These are phyloP conservation scores for Sarcophilus harrisii DNA, from an alignment of 2,797 vertebrate species.

Conservation along the genomic window DNA sequence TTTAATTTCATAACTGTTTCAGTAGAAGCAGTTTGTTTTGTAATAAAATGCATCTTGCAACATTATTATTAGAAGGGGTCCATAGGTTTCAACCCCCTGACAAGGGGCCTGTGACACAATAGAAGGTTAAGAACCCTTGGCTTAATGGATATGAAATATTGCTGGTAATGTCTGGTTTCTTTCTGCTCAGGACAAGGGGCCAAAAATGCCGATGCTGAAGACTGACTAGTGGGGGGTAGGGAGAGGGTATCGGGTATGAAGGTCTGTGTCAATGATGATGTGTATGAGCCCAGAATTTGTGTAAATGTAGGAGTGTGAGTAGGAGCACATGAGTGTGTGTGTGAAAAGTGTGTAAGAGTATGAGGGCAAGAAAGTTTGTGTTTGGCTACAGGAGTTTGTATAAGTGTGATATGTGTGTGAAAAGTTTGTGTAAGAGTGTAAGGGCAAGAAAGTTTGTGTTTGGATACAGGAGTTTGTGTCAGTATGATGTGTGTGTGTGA, in stretches of 20 bases:
- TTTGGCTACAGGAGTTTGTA: no score
- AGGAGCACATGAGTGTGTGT: not conserved
- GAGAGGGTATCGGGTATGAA: not conserved
- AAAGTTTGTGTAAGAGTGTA: not conserved
- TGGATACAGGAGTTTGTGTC: not conserved
- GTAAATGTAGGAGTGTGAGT: not conserved
- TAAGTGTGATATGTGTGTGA: no score
- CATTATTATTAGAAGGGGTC: not conserved
- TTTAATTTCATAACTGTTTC: not conserved
- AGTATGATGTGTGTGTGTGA: no score
- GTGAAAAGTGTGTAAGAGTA: not conserved
- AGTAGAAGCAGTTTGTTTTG: not conserved
- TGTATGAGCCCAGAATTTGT: not conserved
- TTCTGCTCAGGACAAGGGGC: not conserved
- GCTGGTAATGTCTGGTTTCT: not conserved
- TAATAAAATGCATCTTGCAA: not conserved
- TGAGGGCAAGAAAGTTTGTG: not conserved
- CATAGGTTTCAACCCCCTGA: not conserved
- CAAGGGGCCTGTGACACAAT: not conserved
- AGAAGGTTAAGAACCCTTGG: not conserved
- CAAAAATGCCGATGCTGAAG: not conserved
- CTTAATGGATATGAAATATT: not conserved
- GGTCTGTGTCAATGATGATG: not conserved
- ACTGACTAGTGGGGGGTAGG: not conserved
- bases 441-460: not conserved